These are phyloP conservation scores for Temnothorax curvispinosus DNA, from an alignment of 1,140 invertebrate genomes.

Conservation along the genomic window DNA sequence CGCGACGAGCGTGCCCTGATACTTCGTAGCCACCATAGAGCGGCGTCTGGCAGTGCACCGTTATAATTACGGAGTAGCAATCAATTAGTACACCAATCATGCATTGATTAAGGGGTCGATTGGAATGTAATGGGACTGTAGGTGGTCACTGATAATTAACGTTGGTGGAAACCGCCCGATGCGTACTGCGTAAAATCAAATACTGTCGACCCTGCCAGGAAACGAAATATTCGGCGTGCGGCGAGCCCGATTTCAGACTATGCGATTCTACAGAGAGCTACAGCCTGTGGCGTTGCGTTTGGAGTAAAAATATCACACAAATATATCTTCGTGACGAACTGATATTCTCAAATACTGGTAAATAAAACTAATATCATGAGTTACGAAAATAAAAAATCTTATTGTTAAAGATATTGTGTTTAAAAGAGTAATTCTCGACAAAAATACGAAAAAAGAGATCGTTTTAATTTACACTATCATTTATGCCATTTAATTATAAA, in stretches of 20 bases:
- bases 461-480: not conserved
- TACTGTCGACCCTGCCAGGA: constrained; percentile 79
- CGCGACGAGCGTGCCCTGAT: constrained; percentile 74
- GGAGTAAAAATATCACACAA: not conserved
- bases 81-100: constrained; percentile 86
- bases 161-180: constrained; percentile 83
- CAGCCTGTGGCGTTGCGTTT: not conserved
- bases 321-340: not conserved
- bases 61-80: constrained; percentile 86
- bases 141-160: constrained; percentile 86
- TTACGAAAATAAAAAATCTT: not conserved
- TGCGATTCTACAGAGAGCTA: not conserved
- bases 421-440: not conserved
- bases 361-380: not conserved
- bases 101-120: constrained; percentile 86
- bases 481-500: not conserved
- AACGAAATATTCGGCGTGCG: constrained; percentile 81
- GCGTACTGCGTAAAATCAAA: constrained; percentile 85
- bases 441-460: not conserved
- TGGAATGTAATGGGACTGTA: constrained; percentile 85
- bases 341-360: not conserved
- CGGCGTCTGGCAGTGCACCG: constrained; percentile 83
- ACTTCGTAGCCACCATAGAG: constrained; percentile 80
- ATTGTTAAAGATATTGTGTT: not conserved
- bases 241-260: constrained; percentile 63